phyloP scores from a whole-genome alignment of 1,140 invertebrate genomes.

The Cotesia glomerata region DNA sequence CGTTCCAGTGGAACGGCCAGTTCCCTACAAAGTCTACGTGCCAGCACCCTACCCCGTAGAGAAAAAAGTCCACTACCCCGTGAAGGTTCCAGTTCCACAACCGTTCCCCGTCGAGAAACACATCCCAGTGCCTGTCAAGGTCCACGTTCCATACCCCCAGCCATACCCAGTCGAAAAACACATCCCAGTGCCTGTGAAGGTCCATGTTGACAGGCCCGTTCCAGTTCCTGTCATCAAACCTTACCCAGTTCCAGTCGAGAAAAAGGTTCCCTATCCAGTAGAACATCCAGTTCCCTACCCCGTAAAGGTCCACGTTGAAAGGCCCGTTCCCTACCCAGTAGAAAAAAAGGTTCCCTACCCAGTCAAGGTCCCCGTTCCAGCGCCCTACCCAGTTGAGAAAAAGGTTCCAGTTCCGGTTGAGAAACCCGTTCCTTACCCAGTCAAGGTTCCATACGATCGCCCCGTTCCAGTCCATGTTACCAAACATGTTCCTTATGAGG shows the following conservation, averaged over 20 bases:
- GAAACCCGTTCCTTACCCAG: conserved; percentile 42
- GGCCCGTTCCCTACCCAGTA: conserved; percentile 58
- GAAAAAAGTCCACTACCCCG: conserved; percentile 68
- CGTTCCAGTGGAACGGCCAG: conserved; percentile 70
- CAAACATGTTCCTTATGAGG: conserved; percentile 47
- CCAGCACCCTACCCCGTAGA: conserved; percentile 71
- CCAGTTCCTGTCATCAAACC: conserved; percentile 56
- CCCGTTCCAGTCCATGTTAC: conserved; percentile 44
- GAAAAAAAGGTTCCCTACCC: conserved; percentile 66
- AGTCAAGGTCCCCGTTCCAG: conserved; percentile 49
- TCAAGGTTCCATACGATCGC: conserved; percentile 41
- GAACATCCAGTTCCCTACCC: conserved; percentile 64
- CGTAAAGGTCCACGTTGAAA: conserved; percentile 61
- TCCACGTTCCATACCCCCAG: conserved; percentile 63
- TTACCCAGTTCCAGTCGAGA: conserved; percentile 41
- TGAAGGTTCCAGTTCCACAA: conserved; percentile 65
- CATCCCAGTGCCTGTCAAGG: conserved; percentile 67
- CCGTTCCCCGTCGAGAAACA: conserved; percentile 66
- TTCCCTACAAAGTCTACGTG: conserved; percentile 72
- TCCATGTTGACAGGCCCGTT: conserved; percentile 50
- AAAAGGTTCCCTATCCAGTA: conserved; percentile 53
- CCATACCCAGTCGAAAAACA: conserved; percentile 63
- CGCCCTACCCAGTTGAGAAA: conserved; percentile 47
- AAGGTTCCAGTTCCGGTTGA: conserved; percentile 42
- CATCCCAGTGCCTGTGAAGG: conserved; percentile 60